Percentiles rank a stretch among this genome's conserved stretches.
phyloP scores from a whole-genome alignment of 2,888 invertebrate genomes.

The Buathra laborator region DNA sequence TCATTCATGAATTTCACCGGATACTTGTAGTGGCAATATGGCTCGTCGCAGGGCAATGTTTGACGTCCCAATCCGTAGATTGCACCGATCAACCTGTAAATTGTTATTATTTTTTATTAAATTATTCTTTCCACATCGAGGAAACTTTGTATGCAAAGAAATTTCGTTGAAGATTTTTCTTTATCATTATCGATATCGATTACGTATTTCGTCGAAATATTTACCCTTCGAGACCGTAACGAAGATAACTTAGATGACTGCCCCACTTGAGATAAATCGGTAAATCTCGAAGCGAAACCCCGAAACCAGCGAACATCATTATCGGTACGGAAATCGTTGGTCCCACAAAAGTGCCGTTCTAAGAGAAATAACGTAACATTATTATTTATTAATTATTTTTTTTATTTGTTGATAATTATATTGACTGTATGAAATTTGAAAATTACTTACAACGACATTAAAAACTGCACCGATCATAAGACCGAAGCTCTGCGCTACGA shows the following conservation, averaged over 20 bases:
- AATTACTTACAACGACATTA: conserved; percentile 91
- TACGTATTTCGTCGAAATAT: conserved; percentile 57
- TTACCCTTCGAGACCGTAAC: conserved; percentile 95
- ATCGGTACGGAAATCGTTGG: conserved; percentile 96
- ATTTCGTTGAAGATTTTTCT: background rate
- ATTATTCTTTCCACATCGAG: background rate
- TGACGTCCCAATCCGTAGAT: conserved; percentile 94
- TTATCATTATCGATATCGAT: background rate
- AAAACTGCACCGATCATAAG: conserved; percentile 96
- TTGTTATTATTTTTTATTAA: background rate
- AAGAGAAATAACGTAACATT: conserved; percentile 72
- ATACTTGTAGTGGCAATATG: conserved; percentile 94
- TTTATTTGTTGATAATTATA: background rate
- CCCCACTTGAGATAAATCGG: conserved; percentile 96
- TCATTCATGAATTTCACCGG: conserved; percentile 93
- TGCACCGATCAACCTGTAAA: conserved; percentile 88
- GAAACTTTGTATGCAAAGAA: too few species aligned
- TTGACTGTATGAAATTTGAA: background rate
- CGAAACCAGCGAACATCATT: conserved; percentile 99
- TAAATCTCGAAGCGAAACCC: conserved; percentile 94
- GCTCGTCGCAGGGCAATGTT: conserved; percentile 89
- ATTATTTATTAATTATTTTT: conserved; percentile 4
- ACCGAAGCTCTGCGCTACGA: conserved; percentile 97
- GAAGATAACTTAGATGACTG: conserved; percentile 95
- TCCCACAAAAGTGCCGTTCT: conserved; percentile 98